Base-by-base conservation (phyloP, 2,797 vertebrate genomes). In the Neoniphon sammara region DNA sequence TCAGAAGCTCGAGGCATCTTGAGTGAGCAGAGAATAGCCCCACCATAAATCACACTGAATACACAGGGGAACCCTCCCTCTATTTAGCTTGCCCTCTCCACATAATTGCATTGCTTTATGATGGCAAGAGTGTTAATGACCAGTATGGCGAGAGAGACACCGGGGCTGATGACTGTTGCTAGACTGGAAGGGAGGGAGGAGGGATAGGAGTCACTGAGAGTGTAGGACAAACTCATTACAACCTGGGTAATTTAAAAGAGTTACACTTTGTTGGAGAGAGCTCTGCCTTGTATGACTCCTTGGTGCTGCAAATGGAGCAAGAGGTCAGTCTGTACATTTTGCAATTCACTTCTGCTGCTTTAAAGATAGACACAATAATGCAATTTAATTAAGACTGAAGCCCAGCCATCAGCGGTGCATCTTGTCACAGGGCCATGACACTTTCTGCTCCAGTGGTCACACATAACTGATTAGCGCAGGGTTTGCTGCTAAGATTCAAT, bases 41-140 rank as follows among this genome's bases (percentile, higher is more conserved):
- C 46, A 58, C 70, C 87, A 67, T 94, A 94, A 94, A 94, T 94
- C 93, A 91, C 75, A 23, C 75, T 77, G 85, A 88, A 86, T 83
- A 85, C 88, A 84, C 88, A 73, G 73, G 65, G 78, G 76, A 54
- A 56, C 77, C 82, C 83, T 73, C 86, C 83, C 84, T 85, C 85
- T 90, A 84, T 90, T 86, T 85, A 83, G 85, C 88, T 67, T 73
- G 75, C 74, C 89, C 87, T 82, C 85, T 80, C 63, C 72, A 85
- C 84, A 81, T 92, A 90, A 94, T 89, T 89, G 89, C 87, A 92
- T 90, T 91, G 91, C 93, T 94, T 94, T 93, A 93, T 90, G 93
- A 93, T 89, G 89, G 90, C 88, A 53, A 34, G 69, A 77, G 91
- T 90, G 91, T 91, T 94, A 94, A 93, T 94, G 91, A 91, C 80